phyloP scores from a whole-genome alignment of 2,888 invertebrate species.

The Cancer borealis region DNA sequence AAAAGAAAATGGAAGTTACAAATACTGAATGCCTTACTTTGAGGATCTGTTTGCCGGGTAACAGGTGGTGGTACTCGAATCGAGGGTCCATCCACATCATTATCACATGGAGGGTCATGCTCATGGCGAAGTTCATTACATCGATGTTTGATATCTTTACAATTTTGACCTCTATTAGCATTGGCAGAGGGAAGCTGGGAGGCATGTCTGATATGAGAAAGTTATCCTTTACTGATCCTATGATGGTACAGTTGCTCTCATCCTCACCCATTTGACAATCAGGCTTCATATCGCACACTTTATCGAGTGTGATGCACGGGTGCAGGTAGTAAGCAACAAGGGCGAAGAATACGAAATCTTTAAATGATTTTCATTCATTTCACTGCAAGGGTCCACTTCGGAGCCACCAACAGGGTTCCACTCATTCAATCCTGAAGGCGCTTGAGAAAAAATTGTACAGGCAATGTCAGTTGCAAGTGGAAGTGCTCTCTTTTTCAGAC shows the following conservation, averaged over 20 bases:
- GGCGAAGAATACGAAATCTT: background rate
- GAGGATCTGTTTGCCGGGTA: background rate
- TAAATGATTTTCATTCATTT: background rate
- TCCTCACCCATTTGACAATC: background rate
- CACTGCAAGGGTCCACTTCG: background rate
- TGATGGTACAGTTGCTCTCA: background rate
- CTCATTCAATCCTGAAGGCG: background rate
- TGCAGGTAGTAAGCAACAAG: background rate
- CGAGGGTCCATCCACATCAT: background rate
- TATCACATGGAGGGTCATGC: background rate
- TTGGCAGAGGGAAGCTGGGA: background rate
- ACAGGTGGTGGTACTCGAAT: background rate
- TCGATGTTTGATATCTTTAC: background rate
- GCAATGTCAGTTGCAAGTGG: background rate
- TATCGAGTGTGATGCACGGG: background rate
- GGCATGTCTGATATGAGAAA: background rate
- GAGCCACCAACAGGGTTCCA: background rate
- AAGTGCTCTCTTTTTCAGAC: background rate
- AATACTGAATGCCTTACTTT: background rate
- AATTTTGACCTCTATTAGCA: background rate
- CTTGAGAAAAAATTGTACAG: background rate
- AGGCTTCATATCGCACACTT: background rate
- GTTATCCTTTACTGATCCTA: background rate
- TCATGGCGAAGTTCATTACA: slow-evolving; percentile 21
- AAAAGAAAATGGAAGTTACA: no score